phyloP scores from a whole-genome alignment of 2,888 invertebrate species.

The Heliconius erato region DNA sequence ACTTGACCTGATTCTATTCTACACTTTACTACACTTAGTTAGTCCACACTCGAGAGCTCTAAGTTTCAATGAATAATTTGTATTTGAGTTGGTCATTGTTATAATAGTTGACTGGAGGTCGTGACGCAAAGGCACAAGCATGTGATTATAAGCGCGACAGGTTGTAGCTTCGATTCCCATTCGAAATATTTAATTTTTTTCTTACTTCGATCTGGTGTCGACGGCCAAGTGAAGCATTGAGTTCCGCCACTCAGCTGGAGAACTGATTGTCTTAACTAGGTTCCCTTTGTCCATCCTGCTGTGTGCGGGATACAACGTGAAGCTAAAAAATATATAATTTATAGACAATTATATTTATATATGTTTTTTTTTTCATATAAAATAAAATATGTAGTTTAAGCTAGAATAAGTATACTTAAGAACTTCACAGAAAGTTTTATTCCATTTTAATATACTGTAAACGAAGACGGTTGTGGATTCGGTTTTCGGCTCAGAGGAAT shows the following conservation, averaged over 20 bases:
- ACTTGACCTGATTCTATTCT: slow-evolving; percentile 47
- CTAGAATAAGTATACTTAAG: neutral
- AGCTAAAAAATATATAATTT: no score
- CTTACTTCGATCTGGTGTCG: neutral
- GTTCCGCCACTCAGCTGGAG: no score
- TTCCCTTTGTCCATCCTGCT: no score
- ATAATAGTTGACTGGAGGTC: neutral
- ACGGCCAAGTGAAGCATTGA: neutral
- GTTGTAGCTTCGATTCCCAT: neutral
- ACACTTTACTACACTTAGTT: slow-evolving; percentile 35
- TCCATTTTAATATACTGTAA: no score
- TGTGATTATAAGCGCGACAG: no score
- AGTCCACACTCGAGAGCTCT: slow-evolving; percentile 8
- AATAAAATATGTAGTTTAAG: neutral
- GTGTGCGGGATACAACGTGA: no score
- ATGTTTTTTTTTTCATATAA: neutral
- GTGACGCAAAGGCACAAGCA: no score
- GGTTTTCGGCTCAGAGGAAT: no score
- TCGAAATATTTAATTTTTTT: neutral
- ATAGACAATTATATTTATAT: no score
- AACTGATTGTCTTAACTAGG: no score
- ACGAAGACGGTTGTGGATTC: no score
- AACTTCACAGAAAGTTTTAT: no score
- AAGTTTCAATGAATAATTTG: slow-evolving; percentile 31
- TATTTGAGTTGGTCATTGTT: slow-evolving; percentile 21